A percentile compares a stretch with the other conserved stretches of the same genome.
These are phyloP conservation scores for Mormyrus iriodes DNA, from an alignment of 2,113 vertebrate genomes.

Conservation along the genomic window DNA sequence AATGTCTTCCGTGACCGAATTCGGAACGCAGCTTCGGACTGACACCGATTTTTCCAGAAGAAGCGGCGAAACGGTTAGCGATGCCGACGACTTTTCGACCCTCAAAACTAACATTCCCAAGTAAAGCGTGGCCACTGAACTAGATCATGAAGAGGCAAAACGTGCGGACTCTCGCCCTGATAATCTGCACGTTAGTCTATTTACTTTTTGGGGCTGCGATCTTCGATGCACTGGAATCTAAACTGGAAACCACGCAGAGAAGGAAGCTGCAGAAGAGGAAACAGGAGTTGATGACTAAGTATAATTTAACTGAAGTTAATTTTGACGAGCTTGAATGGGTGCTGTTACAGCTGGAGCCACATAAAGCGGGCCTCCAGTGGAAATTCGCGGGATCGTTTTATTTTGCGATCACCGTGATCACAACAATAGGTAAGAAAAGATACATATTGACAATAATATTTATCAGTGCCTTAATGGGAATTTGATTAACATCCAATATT, in stretches of 20 bases:
- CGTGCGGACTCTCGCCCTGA: slow-evolving; percentile 85
- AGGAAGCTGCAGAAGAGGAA: slow-evolving; percentile 71
- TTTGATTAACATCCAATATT: background rate
- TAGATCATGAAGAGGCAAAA: slow-evolving; percentile 90
- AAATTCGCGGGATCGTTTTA: slow-evolving; percentile 92
- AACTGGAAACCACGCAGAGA: slow-evolving; percentile 77
- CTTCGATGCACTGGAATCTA: slow-evolving; percentile 89
- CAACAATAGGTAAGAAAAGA: slow-evolving; percentile 80
- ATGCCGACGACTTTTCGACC: slow-evolving; percentile 45
- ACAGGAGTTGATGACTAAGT: slow-evolving; percentile 72
- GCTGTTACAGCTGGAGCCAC: slow-evolving; percentile 81
- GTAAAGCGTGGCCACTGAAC: slow-evolving; percentile 33
- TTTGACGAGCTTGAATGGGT: slow-evolving; percentile 84
- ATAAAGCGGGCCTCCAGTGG: slow-evolving; percentile 95
- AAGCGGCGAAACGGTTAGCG: slow-evolving; percentile 49
- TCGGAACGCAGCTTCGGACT: background rate
- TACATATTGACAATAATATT: background rate
- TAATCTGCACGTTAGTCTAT: slow-evolving; percentile 93
- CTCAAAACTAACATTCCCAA: slow-evolving; percentile 29
- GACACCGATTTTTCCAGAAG: slow-evolving; percentile 19
- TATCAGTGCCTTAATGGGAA: background rate
- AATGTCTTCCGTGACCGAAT: slow-evolving; percentile 35
- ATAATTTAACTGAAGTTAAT: slow-evolving; percentile 80
- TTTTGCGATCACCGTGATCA: slow-evolving; percentile 98
- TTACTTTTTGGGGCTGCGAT: slow-evolving; percentile 91